Conservation (phyloP, 2,888 invertebrate genomes). For the Tanypteryx hageni region DNA sequence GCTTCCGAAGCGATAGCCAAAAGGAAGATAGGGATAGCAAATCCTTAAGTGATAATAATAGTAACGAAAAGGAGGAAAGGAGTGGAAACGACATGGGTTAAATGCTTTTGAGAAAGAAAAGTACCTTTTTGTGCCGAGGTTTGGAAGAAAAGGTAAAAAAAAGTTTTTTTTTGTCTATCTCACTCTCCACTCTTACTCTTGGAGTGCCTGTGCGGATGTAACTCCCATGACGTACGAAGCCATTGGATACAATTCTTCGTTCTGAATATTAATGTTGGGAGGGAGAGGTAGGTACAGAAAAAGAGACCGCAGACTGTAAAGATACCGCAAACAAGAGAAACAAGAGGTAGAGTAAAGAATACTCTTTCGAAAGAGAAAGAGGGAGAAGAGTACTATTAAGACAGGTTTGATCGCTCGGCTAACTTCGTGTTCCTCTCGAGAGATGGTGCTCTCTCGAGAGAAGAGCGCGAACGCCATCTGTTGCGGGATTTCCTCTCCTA, state of each 20-base stretch:
- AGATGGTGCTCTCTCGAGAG: not conserved
- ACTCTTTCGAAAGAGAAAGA: not conserved
- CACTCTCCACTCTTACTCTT: too few species aligned
- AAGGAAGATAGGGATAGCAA: not conserved
- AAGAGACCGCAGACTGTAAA: not conserved
- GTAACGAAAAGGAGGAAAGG: not conserved
- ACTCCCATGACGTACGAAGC: not conserved
- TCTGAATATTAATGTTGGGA: not conserved
- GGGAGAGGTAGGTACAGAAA: not conserved
- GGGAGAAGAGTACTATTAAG: not conserved
- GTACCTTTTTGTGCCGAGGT: not conserved
- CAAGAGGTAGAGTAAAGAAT: conserved; percentile 7
- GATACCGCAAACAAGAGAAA: conserved; percentile 9
- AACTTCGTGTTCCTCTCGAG: not conserved
- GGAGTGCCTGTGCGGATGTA: not conserved
- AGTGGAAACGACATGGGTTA: not conserved
- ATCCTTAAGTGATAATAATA: not conserved
- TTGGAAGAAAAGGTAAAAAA: not conserved
- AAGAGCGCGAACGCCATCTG: conserved; percentile 1
- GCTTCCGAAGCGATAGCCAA: not conserved
- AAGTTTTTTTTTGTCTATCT: not conserved
- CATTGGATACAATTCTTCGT: conserved; percentile 3
- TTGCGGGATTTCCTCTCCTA: not conserved
- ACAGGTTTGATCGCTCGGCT: not conserved
- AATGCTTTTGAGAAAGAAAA: not conserved